phyloP scores from a whole-genome alignment of 2,113 vertebrate genomes.

The Labeo rohita region DNA sequence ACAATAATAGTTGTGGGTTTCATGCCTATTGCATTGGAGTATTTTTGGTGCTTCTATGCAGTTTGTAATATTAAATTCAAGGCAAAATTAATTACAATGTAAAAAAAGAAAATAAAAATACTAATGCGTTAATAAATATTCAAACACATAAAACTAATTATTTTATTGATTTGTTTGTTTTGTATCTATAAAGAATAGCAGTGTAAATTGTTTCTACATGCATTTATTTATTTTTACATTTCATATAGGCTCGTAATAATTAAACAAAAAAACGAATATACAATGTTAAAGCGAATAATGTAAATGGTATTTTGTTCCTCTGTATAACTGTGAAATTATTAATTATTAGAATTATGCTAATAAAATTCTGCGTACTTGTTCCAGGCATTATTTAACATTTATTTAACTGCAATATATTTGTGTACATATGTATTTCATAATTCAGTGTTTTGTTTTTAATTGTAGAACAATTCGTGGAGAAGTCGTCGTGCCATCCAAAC shows the following conservation, averaged over 20 bases:
- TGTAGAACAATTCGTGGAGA: conserved; percentile 96
- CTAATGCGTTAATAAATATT: not conserved
- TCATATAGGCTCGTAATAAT: not conserved
- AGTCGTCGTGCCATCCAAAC: conserved; percentile 88
- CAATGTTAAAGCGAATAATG: not conserved
- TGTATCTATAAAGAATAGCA: not conserved
- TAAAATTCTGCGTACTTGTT: not conserved
- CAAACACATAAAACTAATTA: not conserved
- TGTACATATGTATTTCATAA: not conserved
- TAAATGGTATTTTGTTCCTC: not conserved
- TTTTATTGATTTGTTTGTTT: not conserved
- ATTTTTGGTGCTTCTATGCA: not conserved
- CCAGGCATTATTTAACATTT: not conserved
- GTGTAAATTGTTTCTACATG: not conserved
- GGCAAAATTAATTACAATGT: not conserved
- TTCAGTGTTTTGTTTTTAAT: not conserved
- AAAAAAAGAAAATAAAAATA: not conserved
- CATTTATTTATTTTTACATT: not conserved
- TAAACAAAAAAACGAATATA: not conserved
- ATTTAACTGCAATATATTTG: not conserved
- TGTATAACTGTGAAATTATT: not conserved
- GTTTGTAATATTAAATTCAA: not conserved
- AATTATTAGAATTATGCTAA: not conserved
- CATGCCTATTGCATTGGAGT: not conserved
- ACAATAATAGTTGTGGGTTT: not conserved